Percentiles rank a stretch among this genome's conserved stretches.
Evolutionary conservation across 2,888 invertebrate genomes (phyloP).

Genomic region (Gymnosoma rotundatum): DNA sequence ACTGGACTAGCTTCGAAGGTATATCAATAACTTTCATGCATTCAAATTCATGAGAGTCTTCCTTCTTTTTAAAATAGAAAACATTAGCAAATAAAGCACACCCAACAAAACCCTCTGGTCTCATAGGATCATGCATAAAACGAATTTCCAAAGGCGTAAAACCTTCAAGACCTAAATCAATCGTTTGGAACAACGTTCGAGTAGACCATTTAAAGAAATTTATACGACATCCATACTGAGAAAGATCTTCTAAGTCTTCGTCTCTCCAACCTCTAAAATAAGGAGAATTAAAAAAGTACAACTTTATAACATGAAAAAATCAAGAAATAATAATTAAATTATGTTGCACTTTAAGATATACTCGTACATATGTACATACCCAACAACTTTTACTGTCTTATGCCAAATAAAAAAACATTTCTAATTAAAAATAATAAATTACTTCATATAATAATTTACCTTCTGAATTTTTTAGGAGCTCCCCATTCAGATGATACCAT

Average conservation of each 20-base stretch:
- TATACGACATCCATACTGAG: constrained; percentile 90
- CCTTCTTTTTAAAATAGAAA: constrained; percentile 85
- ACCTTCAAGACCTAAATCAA: constrained; percentile 94
- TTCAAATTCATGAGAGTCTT: constrained; percentile 85
- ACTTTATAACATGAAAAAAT: too few species aligned
- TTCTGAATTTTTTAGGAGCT: constrained; percentile 89
- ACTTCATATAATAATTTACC: constrained; percentile 71
- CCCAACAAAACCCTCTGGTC: constrained; percentile 94
- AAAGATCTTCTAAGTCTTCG: constrained; percentile 83
- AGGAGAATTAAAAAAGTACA: too few species aligned
- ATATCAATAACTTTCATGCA: constrained; percentile 94
- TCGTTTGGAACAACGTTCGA: constrained; percentile 89
- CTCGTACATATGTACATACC: too few species aligned
- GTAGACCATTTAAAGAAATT: constrained; percentile 96
- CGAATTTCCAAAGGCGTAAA: constrained; percentile 94
- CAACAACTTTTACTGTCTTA: too few species aligned
- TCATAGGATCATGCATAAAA: constrained; percentile 95
- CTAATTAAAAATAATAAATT: too few species aligned
- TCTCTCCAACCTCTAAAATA: constrained; percentile 84
- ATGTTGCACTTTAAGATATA: too few species aligned
- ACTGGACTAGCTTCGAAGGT: constrained; percentile 90
- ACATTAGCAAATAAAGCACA: constrained; percentile 92
- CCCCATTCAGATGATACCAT: constrained; percentile 98
- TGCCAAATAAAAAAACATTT: too few species aligned
- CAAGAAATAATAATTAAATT: too few species aligned